Percentiles rank a stretch among this genome's conserved stretches.
Conservation (phyloP, 1,140 invertebrate genomes). For the Philopotamus ludificatus region DNA sequence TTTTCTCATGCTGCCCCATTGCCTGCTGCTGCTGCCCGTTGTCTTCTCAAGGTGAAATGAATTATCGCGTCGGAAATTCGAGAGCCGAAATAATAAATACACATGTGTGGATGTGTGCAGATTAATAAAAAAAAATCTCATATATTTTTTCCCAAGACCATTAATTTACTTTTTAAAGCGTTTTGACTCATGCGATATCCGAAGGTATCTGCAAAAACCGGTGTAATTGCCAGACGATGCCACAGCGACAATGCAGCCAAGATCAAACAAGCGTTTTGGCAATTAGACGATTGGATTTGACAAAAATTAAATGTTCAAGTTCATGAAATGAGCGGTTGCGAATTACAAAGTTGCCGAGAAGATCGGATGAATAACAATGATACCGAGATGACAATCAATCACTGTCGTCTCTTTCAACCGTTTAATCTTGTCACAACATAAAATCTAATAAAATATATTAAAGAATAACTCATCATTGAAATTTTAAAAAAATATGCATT, state of each 20-base stretch:
- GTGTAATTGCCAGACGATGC: conserved; percentile 18
- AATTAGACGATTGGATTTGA: too few species aligned
- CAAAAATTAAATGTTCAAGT: too few species aligned
- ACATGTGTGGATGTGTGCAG: neutral
- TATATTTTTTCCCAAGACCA: conserved; percentile 28
- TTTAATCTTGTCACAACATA: too few species aligned
- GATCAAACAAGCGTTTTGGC: too few species aligned
- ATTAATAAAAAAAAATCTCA: conserved; percentile 8
- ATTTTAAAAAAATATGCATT: too few species aligned
- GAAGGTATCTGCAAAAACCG: conserved; percentile 9
- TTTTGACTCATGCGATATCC: conserved; percentile 9
- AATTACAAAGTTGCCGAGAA: too few species aligned
- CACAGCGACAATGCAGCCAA: conserved; percentile 20
- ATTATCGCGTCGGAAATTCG: conserved; percentile 38
- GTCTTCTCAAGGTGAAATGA: conserved; percentile 39
- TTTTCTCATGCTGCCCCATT: conserved; percentile 36
- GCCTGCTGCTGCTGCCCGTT: conserved; percentile 32
- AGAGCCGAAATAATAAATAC: conserved; percentile 27
- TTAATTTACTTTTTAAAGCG: conserved; percentile 32
- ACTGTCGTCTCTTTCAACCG: too few species aligned
- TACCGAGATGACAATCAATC: too few species aligned
- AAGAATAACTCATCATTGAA: too few species aligned
- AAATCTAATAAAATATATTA: too few species aligned
- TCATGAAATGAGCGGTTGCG: too few species aligned
- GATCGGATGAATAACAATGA: too few species aligned